Conservation (phyloP, 2,888 invertebrate species). For the Sinopyrophorus schimmeli region DNA sequence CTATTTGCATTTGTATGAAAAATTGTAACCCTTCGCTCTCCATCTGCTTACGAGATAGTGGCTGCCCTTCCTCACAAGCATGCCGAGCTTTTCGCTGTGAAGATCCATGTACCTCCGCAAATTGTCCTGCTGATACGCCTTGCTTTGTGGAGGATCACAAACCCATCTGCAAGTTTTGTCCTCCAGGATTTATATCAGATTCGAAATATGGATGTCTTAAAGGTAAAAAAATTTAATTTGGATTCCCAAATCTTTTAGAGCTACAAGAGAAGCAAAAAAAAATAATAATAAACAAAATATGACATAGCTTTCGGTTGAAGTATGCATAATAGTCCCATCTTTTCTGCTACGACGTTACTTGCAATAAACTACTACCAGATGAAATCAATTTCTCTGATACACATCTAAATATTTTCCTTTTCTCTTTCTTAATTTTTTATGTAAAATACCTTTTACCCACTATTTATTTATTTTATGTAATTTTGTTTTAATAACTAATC, state of each 20-base stretch:
- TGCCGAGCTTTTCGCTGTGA: conserved; percentile 88
- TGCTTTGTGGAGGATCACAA: conserved; percentile 94
- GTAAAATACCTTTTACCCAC: conserved; percentile 25
- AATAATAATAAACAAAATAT: no score
- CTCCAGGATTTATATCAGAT: conserved; percentile 89
- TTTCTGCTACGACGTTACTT: conserved; percentile 39
- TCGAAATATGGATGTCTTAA: conserved; percentile 92
- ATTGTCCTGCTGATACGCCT: conserved; percentile 82
- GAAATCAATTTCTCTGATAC: conserved; percentile 26
- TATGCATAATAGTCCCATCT: conserved; percentile 36
- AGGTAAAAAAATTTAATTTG: conserved; percentile 70
- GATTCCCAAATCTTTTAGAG: conserved; percentile 26
- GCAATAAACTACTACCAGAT: conserved; percentile 34
- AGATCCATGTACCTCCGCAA: conserved; percentile 85
- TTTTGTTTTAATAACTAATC: conserved; percentile 26
- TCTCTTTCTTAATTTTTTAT: conserved; percentile 24
- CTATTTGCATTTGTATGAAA: conserved; percentile 83
- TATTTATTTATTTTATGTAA: conserved; percentile 31
- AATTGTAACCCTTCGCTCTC: conserved; percentile 85
- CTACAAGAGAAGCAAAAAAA: conserved; percentile 24
- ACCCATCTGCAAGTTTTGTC: conserved; percentile 95
- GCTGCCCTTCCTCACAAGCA: conserved; percentile 82
- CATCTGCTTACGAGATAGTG: conserved; percentile 87
- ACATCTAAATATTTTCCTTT: conserved; percentile 18
- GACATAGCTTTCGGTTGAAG: conserved; percentile 36